Evolutionary conservation across 2,888 invertebrate species (phyloP), one percentile per base, ranked within the genome.

Genomic region (Autographa gamma): DNA sequence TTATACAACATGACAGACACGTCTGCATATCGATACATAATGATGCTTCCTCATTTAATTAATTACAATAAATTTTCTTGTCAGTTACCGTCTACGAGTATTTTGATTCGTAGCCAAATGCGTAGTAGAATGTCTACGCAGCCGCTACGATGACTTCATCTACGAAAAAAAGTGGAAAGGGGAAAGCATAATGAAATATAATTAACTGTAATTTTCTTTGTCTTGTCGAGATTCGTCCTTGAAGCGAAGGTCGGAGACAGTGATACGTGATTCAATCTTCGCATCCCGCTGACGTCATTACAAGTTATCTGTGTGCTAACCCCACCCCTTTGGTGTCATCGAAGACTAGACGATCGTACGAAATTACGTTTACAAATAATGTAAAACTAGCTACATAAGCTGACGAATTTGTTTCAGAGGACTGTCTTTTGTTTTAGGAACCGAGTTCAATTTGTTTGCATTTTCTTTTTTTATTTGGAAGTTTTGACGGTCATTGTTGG

Each of bases 211-310:
- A 56, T 25, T 56, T 13, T 19, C 54, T 56, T 19, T 58, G 58
- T 58, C 16, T 32, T 32, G 59, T 4, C 19, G 25, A 64, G 31
- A 18, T 13, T 54, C 52, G 73, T 69, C 74, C 68, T 79, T 79
- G 63, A 66, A 13, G 62, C 34, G 41, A 58, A 69, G 63, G 73
- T 67, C 52, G 68, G 48, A 58, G n/a, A 41, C 48, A 32, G 61
- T 73, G 66, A 72, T 59, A 62, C 59, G 48, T 48, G 48, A 48
- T 48, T n/a, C n/a, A 48, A 70, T 66, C 61, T 64, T 64, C 70
- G 66, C 80, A 73, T 79, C 71, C 71, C 64, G 56, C 60, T 69
- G 16, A 76, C 64, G 70, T 69, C 68, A 66, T 68, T 68, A 38
- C 43, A 66, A 70, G 68, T 52, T 70, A 69, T 70, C 60, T 48